Evolutionary conservation across 2,797 vertebrate genomes (phyloP).

Genomic region (Loris lydekkerianus): DNA sequence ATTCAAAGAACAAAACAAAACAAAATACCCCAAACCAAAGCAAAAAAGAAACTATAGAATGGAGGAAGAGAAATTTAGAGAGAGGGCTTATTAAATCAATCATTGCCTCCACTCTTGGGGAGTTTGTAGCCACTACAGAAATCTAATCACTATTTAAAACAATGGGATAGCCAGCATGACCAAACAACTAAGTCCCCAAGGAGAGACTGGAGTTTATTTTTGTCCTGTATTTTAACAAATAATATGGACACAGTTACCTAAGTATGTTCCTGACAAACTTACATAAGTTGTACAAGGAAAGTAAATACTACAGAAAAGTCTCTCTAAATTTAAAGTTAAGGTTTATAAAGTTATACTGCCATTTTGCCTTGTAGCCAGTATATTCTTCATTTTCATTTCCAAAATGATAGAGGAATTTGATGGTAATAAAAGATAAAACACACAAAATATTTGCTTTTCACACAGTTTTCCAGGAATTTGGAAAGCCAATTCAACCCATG

Average conservation of each 20-base stretch:
- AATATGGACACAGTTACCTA: background rate
- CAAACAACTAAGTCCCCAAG: conserved; percentile 31
- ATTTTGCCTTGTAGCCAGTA: conserved; percentile 6
- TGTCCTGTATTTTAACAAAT: background rate
- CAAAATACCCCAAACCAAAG: too few species aligned
- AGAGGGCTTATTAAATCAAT: background rate
- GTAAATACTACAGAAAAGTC: background rate
- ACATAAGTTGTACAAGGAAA: background rate
- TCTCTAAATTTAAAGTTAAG: conserved; percentile 41
- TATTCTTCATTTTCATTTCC: conserved; percentile 28
- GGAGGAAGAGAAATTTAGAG: background rate
- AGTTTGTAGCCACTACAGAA: background rate
- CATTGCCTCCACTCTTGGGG: background rate
- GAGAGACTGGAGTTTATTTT: background rate
- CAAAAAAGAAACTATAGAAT: background rate
- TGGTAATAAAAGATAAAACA: conserved; percentile 36
- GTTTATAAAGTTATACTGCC: conserved; percentile 16
- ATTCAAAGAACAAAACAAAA: background rate
- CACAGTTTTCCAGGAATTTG: conserved; percentile 4
- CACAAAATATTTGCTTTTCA: conserved; percentile 36
- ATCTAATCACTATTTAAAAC: conserved; percentile 19
- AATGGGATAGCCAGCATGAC: background rate
- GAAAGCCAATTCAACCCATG: background rate
- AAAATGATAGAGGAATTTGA: conserved; percentile 60
- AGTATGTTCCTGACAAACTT: conserved; percentile 23